Evolutionary conservation across 2,888 invertebrate genomes (phyloP), one percentile per base, ranked within the genome.

Genomic region (Galerucella pusilla): DNA sequence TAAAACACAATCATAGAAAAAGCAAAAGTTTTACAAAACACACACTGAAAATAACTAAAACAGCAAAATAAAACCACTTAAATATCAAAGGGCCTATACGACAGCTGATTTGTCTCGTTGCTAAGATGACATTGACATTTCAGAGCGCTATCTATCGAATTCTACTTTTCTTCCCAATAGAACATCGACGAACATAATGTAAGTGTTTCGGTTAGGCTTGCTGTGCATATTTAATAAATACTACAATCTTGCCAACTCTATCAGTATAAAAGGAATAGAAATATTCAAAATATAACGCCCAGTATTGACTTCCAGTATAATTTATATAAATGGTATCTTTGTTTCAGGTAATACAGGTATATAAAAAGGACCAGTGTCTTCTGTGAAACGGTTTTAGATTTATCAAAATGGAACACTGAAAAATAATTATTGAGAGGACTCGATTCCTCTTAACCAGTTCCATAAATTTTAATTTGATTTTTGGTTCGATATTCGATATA

Each of bases 351-450:
- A 67, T 64, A 45, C 68, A 65, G 72, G 35, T 73, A 78, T 77
- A 75, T 77, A 70, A 73, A 75, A 75, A 74, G 74, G 74, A 75
- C 77, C 76, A 76, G 67, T 75, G 77, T 79, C 77, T 78, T 73
- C 74, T 79, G 67, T 64, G 76, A 77, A 75, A 77, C 75, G 75
- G 76, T 70, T 80, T 74, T 75, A 77, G 77, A 78, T 80, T 78
- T 77, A 80, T 80, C 77, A 77, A 76, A 73, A 78, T 73, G 72
- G 71, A 75, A 65, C 49, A 49, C 49, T 71, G 64, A 75, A 73
- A 78, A 79, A 80, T 80, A 80, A 80, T 80, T 28, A 28, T 28
- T 78, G 77, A 80, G 79, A 67, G 75, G 73, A 65, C 71, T 76
- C 77, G 77, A 78, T 73, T 75, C 77, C 74, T 46, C 60, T 60